A percentile compares a stretch with the other conserved stretches of the same genome.
Conservation (phyloP, 1,140 invertebrate species). For the Thaumatotibia leucotreta region DNA sequence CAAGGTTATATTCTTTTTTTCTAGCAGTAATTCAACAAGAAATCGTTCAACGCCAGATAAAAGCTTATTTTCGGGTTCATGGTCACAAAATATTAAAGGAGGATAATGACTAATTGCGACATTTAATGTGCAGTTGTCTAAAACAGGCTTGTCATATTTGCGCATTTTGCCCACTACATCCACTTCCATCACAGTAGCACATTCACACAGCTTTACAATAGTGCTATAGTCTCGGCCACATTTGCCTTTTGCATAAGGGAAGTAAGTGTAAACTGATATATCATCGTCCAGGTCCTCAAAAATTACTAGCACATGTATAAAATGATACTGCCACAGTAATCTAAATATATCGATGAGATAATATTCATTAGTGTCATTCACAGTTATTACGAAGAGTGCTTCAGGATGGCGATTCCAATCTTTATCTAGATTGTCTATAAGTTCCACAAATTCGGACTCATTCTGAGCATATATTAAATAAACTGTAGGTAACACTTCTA, state of each 20-base stretch:
- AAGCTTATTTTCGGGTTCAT: background rate
- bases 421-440: no score
- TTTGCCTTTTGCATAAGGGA: no score
- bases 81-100: background rate
- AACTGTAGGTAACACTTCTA: background rate
- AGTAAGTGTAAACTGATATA: no score
- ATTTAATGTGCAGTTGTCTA: background rate
- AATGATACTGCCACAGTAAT: no score
- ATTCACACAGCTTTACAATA: no score
- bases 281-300: background rate
- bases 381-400: background rate
- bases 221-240: no score
- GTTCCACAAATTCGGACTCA: no score
- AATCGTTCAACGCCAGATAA: background rate
- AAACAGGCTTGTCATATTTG: background rate
- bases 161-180: background rate
- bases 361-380: background rate
- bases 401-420: no score
- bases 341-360: no score
- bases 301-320: no score
- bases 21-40: background rate
- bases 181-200: no score
- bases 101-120: background rate
- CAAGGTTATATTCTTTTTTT: background rate
- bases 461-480: background rate